Base-by-base conservation (phyloP, 2,888 invertebrate genomes). In the Andrena praecox region DNA sequence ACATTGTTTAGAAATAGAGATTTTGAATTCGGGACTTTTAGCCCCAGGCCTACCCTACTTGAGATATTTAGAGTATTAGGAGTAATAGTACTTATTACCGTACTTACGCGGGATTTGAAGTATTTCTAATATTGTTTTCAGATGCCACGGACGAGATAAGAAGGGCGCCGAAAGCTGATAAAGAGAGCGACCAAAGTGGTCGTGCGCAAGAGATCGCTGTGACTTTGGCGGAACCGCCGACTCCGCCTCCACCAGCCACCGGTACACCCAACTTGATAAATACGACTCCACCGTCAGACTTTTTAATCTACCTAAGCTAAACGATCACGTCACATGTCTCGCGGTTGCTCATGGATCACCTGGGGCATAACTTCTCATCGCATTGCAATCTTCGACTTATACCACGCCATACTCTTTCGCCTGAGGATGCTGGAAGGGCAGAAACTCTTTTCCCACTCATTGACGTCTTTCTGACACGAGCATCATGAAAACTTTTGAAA, bases 141-240 rank as follows among this genome's bases (percentile, higher is more conserved):
- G 87, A 80, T 70, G 42, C 62, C 29, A 24, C 67, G 62, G 81
- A 78, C 27, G 35, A 64, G 68, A 42, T 52, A 35, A 70, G 74
- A 16, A 77, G 70, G 48, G 4, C 52, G 16, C n/a, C 66, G 29
- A 67, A 68, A 63, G 0, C 63, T 5, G 72, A 52, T 2, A 73
- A 78, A 56, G 81, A 80, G 20, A 67, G 73, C 35, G 93, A 93
- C 89, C 93, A 93, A 77, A 92, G 89, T 77, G 88, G 89, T 77
- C 89, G 90, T 84, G 92, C 93, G 8, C 93, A 93, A 87, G 93
- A 93, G 84, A 78, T 93, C 68, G 92, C 92, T 31, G 91, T 92
- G 35, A 90, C 92, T 4, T 75, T 93, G 71, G 89, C 93, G 56
- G 91, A 93, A 68, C 91, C 92, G n/a, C 91, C 92, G 72, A 48